phyloP scores from a whole-genome alignment of 2,113 vertebrate genomes.

The Apeltes quadracus region DNA sequence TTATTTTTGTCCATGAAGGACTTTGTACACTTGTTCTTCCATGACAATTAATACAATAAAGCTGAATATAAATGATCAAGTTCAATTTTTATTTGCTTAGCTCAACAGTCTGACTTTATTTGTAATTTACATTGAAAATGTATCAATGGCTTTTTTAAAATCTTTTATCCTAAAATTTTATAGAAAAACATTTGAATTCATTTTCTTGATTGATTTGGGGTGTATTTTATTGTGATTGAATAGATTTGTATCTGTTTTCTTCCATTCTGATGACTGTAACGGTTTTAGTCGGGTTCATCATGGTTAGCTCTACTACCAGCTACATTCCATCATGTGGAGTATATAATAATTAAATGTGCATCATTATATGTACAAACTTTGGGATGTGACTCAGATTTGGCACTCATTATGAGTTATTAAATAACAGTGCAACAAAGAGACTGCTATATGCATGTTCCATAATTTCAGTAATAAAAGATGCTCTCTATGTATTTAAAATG shows the following conservation, averaged over 20 bases:
- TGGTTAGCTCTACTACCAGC: background rate
- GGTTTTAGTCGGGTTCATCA: background rate
- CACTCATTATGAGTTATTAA: background rate
- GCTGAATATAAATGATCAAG: background rate
- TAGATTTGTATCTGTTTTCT: background rate
- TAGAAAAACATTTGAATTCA: background rate
- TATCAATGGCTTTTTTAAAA: background rate
- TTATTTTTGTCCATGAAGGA: background rate
- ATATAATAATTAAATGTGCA: background rate
- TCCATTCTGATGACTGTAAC: background rate
- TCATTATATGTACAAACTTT: background rate
- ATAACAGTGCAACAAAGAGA: background rate
- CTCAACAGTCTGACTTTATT: background rate
- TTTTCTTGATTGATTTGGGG: background rate
- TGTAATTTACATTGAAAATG: background rate
- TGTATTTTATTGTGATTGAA: background rate
- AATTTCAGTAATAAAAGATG: background rate
- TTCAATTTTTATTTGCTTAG: too few relatives aligned
- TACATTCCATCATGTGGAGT: background rate
- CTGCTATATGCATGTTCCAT: background rate
- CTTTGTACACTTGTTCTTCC: too few relatives aligned
- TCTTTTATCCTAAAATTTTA: background rate
- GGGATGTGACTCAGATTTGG: background rate
- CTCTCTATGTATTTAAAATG: background rate
- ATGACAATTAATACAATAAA: background rate